These are phyloP conservation scores for Pseudomyrmex cubaensis DNA, from an alignment of 1,140 invertebrate species.

Conservation along the genomic window DNA sequence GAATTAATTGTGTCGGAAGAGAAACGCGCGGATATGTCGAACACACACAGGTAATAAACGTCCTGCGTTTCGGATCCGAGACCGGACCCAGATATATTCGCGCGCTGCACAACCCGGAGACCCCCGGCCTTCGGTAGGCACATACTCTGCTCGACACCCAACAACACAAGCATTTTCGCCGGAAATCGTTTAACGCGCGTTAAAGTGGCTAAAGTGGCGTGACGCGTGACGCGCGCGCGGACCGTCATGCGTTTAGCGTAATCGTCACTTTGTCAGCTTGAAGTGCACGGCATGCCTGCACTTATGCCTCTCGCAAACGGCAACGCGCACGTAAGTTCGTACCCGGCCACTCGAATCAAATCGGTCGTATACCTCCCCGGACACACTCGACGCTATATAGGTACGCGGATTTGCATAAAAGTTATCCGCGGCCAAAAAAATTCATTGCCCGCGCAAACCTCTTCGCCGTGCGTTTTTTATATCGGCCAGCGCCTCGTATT, in stretches of 20 bases:
- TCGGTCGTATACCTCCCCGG: conserved; percentile 54
- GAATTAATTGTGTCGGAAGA: too few relatives aligned
- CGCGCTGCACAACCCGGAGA: background rate
- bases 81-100: background rate
- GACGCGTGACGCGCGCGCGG: conserved; percentile 84
- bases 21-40: too few relatives aligned
- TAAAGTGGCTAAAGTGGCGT: conserved; percentile 84
- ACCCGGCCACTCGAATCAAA: conserved; percentile 66
- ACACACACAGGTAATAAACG: too few relatives aligned
- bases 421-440: conserved; percentile 49
- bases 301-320: conserved; percentile 75
- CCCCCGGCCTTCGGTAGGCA: conserved; percentile 45
- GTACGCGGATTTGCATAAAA: conserved; percentile 49
- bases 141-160: conserved; percentile 66
- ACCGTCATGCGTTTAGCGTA: conserved; percentile 81
- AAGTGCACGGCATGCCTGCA: conserved; percentile 82
- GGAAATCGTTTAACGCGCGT: conserved; percentile 83
- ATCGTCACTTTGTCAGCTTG: conserved; percentile 83
- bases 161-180: conserved; percentile 79
- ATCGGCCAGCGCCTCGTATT: conserved; percentile 17
- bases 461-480: conserved; percentile 18
- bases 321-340: conserved; percentile 67
- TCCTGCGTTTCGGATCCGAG: too few relatives aligned
- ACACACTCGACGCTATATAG: conserved; percentile 29
- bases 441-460: conserved; percentile 54